phyloP scores from a whole-genome alignment of 2,888 invertebrate species.

The Euzetes globulus region DNA sequence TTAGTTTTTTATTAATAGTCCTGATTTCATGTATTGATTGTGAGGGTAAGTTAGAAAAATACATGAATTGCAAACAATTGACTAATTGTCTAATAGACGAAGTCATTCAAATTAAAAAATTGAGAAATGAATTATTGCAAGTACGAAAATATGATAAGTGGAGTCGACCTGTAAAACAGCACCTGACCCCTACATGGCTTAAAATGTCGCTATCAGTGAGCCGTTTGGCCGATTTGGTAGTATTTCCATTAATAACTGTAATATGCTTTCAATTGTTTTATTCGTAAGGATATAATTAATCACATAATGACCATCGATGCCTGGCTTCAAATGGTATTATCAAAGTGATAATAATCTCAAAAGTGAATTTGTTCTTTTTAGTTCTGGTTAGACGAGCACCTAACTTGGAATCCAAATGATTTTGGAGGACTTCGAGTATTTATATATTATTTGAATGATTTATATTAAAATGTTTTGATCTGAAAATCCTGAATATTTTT shows the following conservation, averaged over 20 bases:
- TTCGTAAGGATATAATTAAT: conserved; percentile 7
- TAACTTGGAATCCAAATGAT: conserved; percentile 28
- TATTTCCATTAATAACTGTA: too few species aligned
- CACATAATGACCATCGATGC: conserved; percentile 12
- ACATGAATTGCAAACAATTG: too few species aligned
- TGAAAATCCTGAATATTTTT: too few species aligned
- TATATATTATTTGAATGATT: background rate
- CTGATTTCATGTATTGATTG: too few species aligned
- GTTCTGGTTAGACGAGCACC: conserved; percentile 22
- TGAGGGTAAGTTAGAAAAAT: too few species aligned
- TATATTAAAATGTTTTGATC: too few species aligned
- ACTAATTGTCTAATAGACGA: conserved; percentile 41
- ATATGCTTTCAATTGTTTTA: background rate
- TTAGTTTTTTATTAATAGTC: too few species aligned
- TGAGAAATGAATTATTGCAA: conserved; percentile 18
- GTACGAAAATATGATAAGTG: conserved; percentile 24
- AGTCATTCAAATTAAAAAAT: conserved; percentile 6
- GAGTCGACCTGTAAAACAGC: conserved; percentile 32
- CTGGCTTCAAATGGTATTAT: conserved; percentile 21
- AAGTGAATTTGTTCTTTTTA: background rate
- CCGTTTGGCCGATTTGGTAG: conserved; percentile 28
- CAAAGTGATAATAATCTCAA: background rate
- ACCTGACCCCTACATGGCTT: conserved; percentile 25
- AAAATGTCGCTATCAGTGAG: conserved; percentile 25
- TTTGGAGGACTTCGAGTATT: conserved; percentile 6